phyloP scores from a whole-genome alignment of 2,797 vertebrate genomes.

The Hirundo rustica region DNA sequence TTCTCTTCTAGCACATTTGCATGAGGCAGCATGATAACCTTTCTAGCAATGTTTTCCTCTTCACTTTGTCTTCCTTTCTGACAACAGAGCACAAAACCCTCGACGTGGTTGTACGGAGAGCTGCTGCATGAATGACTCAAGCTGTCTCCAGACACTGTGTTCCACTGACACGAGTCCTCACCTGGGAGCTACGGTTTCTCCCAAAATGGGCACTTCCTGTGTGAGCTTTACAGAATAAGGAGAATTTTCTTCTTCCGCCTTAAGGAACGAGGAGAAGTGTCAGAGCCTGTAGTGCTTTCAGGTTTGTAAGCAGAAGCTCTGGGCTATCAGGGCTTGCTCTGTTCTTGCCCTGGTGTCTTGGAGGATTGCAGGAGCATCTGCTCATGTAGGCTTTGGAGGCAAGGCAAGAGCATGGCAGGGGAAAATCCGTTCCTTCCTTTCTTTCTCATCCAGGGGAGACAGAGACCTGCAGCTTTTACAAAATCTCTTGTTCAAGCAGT shows the following conservation, averaged over 20 bases:
- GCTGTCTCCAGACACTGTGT: not conserved
- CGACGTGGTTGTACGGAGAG: not conserved
- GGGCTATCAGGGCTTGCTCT: not conserved
- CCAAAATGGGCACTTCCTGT: not conserved
- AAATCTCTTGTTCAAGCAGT: not conserved
- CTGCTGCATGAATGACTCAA: not conserved
- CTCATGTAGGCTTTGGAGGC: rapidly evolving
- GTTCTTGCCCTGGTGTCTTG: rapidly evolving
- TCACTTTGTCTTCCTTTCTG: not conserved
- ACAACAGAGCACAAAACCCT: not conserved
- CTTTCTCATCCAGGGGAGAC: not conserved
- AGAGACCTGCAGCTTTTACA: not conserved
- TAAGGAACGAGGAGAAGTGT: not conserved
- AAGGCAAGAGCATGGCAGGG: not conserved
- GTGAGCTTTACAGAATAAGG: not conserved
- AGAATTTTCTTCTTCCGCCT: not conserved
- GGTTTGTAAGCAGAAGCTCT: not conserved
- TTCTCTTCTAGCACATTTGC: not conserved
- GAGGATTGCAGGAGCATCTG: not conserved
- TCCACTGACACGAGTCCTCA: not conserved
- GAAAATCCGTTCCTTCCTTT: not conserved
- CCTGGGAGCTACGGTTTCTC: not conserved
- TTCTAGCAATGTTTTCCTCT: not conserved
- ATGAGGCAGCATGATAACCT: rapidly evolving
- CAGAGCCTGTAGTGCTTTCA: not conserved